Percentiles rank a stretch among this genome's conserved stretches.
phyloP scores from a whole-genome alignment of 2,888 invertebrate genomes.

The Homarus gammarus region DNA sequence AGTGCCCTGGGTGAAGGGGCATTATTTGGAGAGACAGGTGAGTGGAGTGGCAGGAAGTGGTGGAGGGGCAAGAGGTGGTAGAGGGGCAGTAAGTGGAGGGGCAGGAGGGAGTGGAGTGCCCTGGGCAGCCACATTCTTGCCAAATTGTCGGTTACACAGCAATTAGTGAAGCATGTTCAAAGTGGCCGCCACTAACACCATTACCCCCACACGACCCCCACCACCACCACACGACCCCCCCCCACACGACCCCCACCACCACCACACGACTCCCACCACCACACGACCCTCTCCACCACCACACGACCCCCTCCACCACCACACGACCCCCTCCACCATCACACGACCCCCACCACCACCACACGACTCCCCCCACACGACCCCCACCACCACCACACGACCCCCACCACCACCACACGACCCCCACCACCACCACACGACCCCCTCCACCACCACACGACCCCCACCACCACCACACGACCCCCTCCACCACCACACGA shows the following conservation, averaged over 20 bases:
- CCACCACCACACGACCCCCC: background rate
- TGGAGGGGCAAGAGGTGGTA: background rate
- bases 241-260: background rate
- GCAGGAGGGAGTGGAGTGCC: background rate
- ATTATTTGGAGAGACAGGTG: too few species aligned
- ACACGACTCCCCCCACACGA: too few species aligned
- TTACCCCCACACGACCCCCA: background rate
- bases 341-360: background rate
- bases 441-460: too few species aligned
- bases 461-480: too few species aligned
- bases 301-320: background rate
- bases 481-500: too few species aligned
- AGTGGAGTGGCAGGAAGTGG: background rate
- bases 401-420: too few species aligned
- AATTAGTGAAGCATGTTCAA: slow-evolving; percentile 29
- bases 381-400: too few species aligned
- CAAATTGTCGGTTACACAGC: slow-evolving; percentile 31
- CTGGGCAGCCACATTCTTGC: slow-evolving; percentile 31
- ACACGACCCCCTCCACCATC: background rate
- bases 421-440: too few species aligned
- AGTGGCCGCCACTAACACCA: slow-evolving; percentile 23
- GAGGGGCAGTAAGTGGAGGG: background rate
- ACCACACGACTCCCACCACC: background rate
- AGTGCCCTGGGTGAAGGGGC: background rate
- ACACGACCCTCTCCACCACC: background rate